Base-by-base conservation (phyloP, 2,888 invertebrate genomes). In the Sphinx pinastri region DNA sequence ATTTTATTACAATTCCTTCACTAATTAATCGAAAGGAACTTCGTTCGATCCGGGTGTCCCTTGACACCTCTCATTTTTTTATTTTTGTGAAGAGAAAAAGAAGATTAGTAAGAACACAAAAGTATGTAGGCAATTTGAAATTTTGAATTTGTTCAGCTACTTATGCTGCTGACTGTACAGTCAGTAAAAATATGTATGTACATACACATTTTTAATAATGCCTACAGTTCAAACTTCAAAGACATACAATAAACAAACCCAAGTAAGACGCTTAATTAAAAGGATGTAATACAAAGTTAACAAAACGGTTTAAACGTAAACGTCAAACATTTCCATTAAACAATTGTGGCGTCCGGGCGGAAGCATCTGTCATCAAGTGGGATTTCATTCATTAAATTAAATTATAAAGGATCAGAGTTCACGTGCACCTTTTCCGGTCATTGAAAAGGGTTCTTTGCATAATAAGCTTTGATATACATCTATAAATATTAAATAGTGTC, bases 311-410 rank as follows among this genome's bases (percentile, higher is more conserved):
- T 71, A 57, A 66, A 75, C 74, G 71, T 76, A 78, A 78, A 76
- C 76, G 76, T 76, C 77, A 76, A 71, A 73, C 74, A 73, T 77
- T 77, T 76, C 71, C 74, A 81, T 79, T 84, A 83, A 83, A 83
- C 83, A 84, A 83, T 82, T 82, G 78, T 81, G 77, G 74, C 73
- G 78, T 75, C 76, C 76, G 73, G 75, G 79, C 88, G 90, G 90
- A 90, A 88, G 80, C 83, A 77, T 84, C 78, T 82, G 83, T 84
- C 86, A 84, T 83, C 82, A 83, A 85, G 78, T 83, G 84, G 85
- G 82, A 87, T 84, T 88, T 81, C 82, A 87, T 86, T 86, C 82
- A 86, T 83, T 83, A 77, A 82, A 87, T 83, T 83, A 78, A 82
- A 83, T 83, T 81, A 80, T 80, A 84, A 84, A 84, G 79, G 77